Base-by-base conservation (phyloP, 2,797 vertebrate genomes). In the Vireo griseus region DNA sequence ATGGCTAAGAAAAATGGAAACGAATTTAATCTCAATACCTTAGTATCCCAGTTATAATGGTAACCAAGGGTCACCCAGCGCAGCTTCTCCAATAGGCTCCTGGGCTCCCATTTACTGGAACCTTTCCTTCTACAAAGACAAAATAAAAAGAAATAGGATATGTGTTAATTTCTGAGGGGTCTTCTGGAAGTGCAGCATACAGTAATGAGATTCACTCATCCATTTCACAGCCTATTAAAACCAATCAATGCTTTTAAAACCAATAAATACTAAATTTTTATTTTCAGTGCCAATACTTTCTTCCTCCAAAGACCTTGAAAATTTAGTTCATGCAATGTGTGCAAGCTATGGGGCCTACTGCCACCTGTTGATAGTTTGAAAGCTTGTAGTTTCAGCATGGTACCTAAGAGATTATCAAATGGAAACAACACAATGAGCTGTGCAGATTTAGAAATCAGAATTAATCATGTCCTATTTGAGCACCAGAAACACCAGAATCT, bases 1-100 rank as follows among this genome's bases (percentile, higher is more conserved):
- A 72, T 5, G n/a, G 29, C 47, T n/a, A 72, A 25, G 25, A 71
- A 93, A 88, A 92, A 59, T 5, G 5, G 26, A 76, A 51, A 78
- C 61, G 21, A 83, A 67, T 37, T 94, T 58, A 3, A 74, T 68
- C 44, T 63, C 40, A 74, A 26, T 98, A 99, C 99, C 98, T 99
- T 99, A 71, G 98, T 98, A 75, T 99, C 98, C 99, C 99, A 99
- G 95, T 99, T 98, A 97, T 99, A 99, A 94, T 99, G 99, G 96
- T 99, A 99, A 54, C 99, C 99, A 54, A 99, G 97, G 35, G 99
- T 99, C 91, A 99, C 99, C 99, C 99, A 99, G 85, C 99, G 99
- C 44, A 99, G 97, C 91, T 97, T 98, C 97, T 99, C 99, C 87
- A 99, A 82, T 9, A 99, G 98, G 79, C 98, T 99, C 98, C 98